Percentiles rank a stretch among this genome's conserved stretches.
phyloP scores from a whole-genome alignment of 1,140 invertebrate genomes.

The Zaprionus africanus region DNA sequence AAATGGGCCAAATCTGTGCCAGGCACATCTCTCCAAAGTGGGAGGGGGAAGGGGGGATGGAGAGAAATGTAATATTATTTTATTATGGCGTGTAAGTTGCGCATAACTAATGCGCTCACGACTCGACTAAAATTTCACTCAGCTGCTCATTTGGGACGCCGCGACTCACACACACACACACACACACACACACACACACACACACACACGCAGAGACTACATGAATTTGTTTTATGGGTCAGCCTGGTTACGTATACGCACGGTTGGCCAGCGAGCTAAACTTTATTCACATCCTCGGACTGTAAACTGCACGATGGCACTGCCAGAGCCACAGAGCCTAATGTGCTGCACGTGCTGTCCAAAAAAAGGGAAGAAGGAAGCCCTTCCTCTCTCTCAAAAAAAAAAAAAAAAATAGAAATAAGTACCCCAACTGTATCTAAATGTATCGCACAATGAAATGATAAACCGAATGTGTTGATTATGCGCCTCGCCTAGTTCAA shows the following conservation, averaged over 20 bases:
- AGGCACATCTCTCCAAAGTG: background rate
- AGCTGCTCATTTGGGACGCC: slow-evolving; percentile 48
- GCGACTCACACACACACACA: slow-evolving; percentile 7
- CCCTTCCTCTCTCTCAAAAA: background rate
- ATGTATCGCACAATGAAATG: slow-evolving; percentile 63
- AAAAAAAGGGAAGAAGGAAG: slow-evolving; percentile 21
- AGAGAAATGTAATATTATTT: slow-evolving; percentile 50
- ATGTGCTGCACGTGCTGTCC: slow-evolving; percentile 70
- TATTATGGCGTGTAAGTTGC: slow-evolving; percentile 52
- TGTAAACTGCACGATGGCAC: slow-evolving; percentile 52
- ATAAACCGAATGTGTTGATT: slow-evolving; percentile 72
- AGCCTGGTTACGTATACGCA: slow-evolving; percentile 65
- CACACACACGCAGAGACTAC: background rate
- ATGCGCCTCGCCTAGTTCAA: slow-evolving; percentile 59
- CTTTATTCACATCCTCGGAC: slow-evolving; percentile 26
- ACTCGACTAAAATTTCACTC: slow-evolving; percentile 54
- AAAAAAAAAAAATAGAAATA: slow-evolving; percentile 24
- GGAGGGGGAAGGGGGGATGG: background rate
- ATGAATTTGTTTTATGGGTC: slow-evolving; percentile 43
- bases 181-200: background rate
- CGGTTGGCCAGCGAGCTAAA: slow-evolving; percentile 60
- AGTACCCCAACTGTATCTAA: slow-evolving; percentile 36
- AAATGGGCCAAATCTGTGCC: slow-evolving; percentile 42
- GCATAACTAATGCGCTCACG: slow-evolving; percentile 50
- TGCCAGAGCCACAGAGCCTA: slow-evolving; percentile 48